Evolutionary conservation across 2,888 invertebrate genomes (phyloP).

Genomic region (Acrobasis suavella): DNA sequence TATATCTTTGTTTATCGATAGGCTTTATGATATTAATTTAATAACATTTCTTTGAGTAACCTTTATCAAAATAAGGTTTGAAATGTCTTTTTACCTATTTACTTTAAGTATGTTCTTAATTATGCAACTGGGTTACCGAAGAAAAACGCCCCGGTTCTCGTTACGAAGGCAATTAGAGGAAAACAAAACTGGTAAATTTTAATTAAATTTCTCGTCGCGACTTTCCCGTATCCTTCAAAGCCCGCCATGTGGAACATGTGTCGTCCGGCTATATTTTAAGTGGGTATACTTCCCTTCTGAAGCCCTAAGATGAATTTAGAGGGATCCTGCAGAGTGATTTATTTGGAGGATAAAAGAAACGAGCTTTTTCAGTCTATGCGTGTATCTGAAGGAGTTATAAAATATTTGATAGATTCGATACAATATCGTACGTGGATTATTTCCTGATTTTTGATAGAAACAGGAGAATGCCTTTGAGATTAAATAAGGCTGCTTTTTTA

Average conservation of each 20-base stretch:
- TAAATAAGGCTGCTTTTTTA: no score
- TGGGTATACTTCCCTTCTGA: slow-evolving; percentile 1
- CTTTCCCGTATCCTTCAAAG: slow-evolving; percentile 1
- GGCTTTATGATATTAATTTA: no score
- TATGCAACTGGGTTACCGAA: slow-evolving; percentile 47
- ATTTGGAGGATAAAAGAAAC: slow-evolving; percentile 3
- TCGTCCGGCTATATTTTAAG: slow-evolving; percentile 12
- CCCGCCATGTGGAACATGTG: slow-evolving; percentile 6
- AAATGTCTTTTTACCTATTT: background rate
- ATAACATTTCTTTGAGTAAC: no score
- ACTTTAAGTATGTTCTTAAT: slow-evolving; percentile 36
- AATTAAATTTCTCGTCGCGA: slow-evolving; percentile 42
- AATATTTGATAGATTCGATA: background rate
- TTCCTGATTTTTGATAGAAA: no score
- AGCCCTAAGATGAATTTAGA: slow-evolving; percentile 15
- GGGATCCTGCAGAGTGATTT: slow-evolving; percentile 4
- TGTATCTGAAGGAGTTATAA: background rate
- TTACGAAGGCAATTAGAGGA: slow-evolving; percentile 49
- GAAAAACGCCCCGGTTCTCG: slow-evolving; percentile 45
- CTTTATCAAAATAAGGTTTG: background rate
- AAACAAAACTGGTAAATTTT: slow-evolving; percentile 49
- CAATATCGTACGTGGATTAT: no score
- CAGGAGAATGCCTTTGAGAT: no score
- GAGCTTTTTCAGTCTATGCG: background rate
- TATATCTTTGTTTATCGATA: no score